Evolutionary conservation across 2,888 invertebrate species (phyloP), one percentile per base, ranked within the genome.

Genomic region (Pardosa pseudoannulata): DNA sequence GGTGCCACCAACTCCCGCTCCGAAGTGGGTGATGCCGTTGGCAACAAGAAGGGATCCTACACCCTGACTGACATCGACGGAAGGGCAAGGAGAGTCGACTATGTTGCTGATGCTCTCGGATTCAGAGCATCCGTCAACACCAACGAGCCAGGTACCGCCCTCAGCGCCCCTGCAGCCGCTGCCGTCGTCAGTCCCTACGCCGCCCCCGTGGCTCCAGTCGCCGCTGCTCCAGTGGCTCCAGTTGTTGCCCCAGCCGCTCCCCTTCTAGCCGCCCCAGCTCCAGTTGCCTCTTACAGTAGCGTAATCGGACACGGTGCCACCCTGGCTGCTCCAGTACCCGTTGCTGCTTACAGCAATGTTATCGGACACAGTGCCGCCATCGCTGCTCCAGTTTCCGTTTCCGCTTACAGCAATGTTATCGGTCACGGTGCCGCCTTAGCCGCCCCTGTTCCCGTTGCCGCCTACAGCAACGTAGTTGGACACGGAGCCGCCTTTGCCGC

Each of bases 1-100:
- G 88, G 88, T 1, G 85, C 88, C 13, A 79, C 68, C 36, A 88
- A 88, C 76, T 31, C 41, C 16, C 16, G 68, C n/a, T 0, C 68
- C 9, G 68, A 68, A 68, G 29, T 68, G 9, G 68, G 68, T 0
- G 68, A 68, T 23, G 68, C 68, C 1, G 36, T 23, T 29, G 68
- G 68, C 13, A 68, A 68, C 36, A 68, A 68, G 68, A 68, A 36
- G 11, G 68, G 68, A 19, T 23, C 68, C 36, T 68, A 68, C 68
- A 68, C 68, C 7, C 32, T 68, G 6, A 68, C 68, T 0, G 68
- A 68, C 36, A 68, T 32, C 23, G 68, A 68, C 13, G 68, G 68
- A 0, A 11, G 68, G 23, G 68, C 68, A 5, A 16, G 68, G 19
- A 32, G 68, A 68, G 68, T 68, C 0, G 68, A 68, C 23, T 68